phyloP scores from a whole-genome alignment of 1,140 invertebrate genomes.

The Saccostrea echinata region DNA sequence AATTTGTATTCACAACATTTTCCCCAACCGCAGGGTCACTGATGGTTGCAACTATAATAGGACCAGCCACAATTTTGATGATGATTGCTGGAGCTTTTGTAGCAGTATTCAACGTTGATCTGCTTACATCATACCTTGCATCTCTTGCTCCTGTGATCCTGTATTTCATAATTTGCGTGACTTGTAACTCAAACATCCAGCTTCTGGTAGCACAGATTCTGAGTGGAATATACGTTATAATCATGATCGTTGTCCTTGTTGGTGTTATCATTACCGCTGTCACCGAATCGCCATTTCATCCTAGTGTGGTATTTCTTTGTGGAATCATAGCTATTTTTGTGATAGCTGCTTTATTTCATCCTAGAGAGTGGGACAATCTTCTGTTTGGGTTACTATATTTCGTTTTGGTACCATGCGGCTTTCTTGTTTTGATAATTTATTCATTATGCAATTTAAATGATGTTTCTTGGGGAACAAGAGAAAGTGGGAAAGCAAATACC shows the following conservation, averaged over 20 bases:
- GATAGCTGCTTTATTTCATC: slow-evolving; percentile 98
- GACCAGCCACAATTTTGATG: slow-evolving; percentile 85
- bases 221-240: slow-evolving; percentile 75
- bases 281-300: slow-evolving; percentile 82
- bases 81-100: slow-evolving; percentile 80
- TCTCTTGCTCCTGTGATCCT: slow-evolving; percentile 81
- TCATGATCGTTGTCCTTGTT: slow-evolving; percentile 76
- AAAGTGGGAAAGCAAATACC: slow-evolving; percentile 81
- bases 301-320: slow-evolving; percentile 95
- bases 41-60: slow-evolving; percentile 75
- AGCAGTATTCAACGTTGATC: slow-evolving; percentile 82
- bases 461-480: slow-evolving; percentile 98
- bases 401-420: slow-evolving; percentile 97
- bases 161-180: slow-evolving; percentile 81
- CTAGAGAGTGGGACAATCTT: slow-evolving; percentile 98
- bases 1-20: no score
- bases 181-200: slow-evolving; percentile 81
- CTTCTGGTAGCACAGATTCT: slow-evolving; percentile 87
- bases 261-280: slow-evolving; percentile 71
- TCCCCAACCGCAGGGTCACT: slow-evolving; percentile 29
- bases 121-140: slow-evolving; percentile 77
- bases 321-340: slow-evolving; percentile 92
- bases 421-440: slow-evolving; percentile 97
- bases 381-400: slow-evolving; percentile 96
- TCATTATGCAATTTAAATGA: slow-evolving; percentile 98